Base-by-base conservation (phyloP, 37 sponge, comb jelly and placozoan genomes). In the Chondrilla cf. caribensis region DNA sequence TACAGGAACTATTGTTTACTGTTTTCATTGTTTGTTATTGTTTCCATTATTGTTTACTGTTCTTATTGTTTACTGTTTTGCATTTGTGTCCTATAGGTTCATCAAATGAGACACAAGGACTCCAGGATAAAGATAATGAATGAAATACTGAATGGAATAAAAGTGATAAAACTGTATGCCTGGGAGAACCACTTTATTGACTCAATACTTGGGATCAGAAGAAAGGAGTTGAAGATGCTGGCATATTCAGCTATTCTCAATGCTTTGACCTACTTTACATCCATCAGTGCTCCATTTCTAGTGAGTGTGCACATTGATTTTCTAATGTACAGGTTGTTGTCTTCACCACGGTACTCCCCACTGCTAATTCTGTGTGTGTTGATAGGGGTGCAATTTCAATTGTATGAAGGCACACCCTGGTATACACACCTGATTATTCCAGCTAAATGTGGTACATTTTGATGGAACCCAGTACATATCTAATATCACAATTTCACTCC, bases 61-160 rank as follows among this genome's bases (percentile, higher is more conserved):
- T n/a, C n/a, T n/a, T n/a, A n/a, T n/a, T n/a, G n/a, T n/a, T n/a
- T n/a, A n/a, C n/a, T n/a, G n/a, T n/a, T n/a, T n/a, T n/a, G n/a
- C n/a, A n/a, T n/a, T n/a, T n/a, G n/a, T n/a, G n/a, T n/a, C n/a
- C n/a, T n/a, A 47, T 40, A 91, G 92, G 89, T 82, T 22, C 70
- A 55, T 38, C 92, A 87, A 70, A 97, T 97, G 98, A 54, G 0
- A 38, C 38, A 83, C 42, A 94, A 93, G 36, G 98, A 97, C 60
- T 29, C 47, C 9, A 47, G 98, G 14, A 92, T 94, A 47, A 94
- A 92, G 82, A 59, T 85, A 19, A 89, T 92, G 51, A 94, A 94
- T 65, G 95, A 94, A 80, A 79, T 92, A 4, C 67, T 97, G n/a
- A 92, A 90, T 51, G 98, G 98, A 9, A 92, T 94, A 26, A 97